Evolutionary conservation across 2,888 invertebrate species (phyloP), one percentile per base, ranked within the genome.

Genomic region (Fabriciana adippe): DNA sequence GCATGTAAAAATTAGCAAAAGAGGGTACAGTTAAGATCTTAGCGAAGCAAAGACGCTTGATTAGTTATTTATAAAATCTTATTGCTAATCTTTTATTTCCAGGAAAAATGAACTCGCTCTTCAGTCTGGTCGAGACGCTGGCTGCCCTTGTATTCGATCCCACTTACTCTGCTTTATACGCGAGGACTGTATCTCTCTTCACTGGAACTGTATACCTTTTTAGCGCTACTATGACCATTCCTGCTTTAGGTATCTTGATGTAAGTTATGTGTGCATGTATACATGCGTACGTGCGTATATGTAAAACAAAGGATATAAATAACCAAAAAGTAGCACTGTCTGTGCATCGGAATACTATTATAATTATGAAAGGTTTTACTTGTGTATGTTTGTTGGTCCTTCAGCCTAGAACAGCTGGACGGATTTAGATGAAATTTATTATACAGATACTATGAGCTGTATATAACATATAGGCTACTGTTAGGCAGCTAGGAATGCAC

Each of bases 81-180:
- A 6, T 5, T 26, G 26, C 26, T 26, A 26, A 26, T 35, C 13
- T 63, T 31, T 16, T 47, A 45, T 62, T 73, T 74, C 16, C 78
- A 92, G 92, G 92, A 18, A 92, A 91, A 80, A 90, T 90, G 85
- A 92, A 92, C 73, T 92, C 92, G 0, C 71, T 92, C 0, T 90
- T 92, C 79, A 92, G 92, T 65, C 72, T 92, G 15, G 89, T 92
- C 18, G 92, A 92, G 70, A 92, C 92, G 0, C 66, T 90, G 8
- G 92, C 89, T 0, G 92, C 92, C 0, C 73, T 92, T 41, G 73
- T 90, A 69, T 92, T 92, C 67, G 90, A 92, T 66, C 92, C 92
- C 0, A 84, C 86, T 0, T 92, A 91, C 75, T 85, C 92, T 0
- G 74, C 81, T 1, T 26, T 92, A 51, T 92, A 92, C 69, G 79